Evolutionary conservation across 2,888 invertebrate species (phyloP).

Genomic region (Fragum sueziense): DNA sequence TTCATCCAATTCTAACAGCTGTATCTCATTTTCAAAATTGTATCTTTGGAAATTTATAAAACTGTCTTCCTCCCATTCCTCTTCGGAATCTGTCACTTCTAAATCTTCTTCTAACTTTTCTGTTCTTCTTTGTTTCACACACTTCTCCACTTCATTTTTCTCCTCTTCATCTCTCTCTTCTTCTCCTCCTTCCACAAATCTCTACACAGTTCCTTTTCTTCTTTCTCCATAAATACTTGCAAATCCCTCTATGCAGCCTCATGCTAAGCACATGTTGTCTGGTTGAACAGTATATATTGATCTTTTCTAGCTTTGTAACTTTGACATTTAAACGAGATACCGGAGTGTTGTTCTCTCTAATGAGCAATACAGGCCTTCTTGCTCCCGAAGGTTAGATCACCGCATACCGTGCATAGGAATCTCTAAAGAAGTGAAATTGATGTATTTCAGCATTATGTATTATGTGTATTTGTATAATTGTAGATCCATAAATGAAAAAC

Average conservation of each 20-base stretch:
- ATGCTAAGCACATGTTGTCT: not conserved
- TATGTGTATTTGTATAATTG: too few relatives aligned
- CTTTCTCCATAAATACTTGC: not conserved
- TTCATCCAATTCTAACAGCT: not conserved
- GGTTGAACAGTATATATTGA: not conserved
- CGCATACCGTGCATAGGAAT: conserved; percentile 11
- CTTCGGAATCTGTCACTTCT: not conserved
- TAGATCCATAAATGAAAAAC: too few relatives aligned
- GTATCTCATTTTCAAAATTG: not conserved
- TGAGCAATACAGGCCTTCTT: not conserved
- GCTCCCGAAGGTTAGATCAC: not conserved
- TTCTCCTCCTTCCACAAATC: conserved; percentile 10
- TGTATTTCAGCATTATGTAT: not conserved
- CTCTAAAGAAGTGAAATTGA: not conserved
- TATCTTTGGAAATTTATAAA: too few relatives aligned
- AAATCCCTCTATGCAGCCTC: conserved; percentile 6
- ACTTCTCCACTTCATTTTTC: too few relatives aligned
- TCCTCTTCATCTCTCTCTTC: not conserved
- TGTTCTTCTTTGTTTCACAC: not conserved
- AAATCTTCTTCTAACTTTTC: too few relatives aligned
- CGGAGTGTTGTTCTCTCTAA: not conserved
- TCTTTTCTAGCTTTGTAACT: not conserved
- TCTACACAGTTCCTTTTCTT: not conserved
- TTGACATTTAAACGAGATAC: too few relatives aligned
- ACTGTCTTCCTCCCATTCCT: not conserved